phyloP scores from a whole-genome alignment of 1,140 invertebrate genomes.

The Drosophila albomicans region DNA sequence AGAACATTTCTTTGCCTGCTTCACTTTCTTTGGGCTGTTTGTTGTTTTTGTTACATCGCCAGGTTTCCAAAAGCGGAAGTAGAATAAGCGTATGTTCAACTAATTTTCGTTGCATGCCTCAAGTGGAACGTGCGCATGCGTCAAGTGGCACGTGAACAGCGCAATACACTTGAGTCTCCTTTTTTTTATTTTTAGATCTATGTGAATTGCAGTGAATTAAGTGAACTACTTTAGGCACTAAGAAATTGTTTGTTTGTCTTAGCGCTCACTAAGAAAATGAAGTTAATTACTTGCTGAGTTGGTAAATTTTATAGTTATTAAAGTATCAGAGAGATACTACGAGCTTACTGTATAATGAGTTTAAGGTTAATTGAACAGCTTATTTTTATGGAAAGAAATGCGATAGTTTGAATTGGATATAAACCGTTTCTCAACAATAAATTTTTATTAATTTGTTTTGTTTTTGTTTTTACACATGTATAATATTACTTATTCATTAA shows the following conservation, averaged over 20 bases:
- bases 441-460: slow-evolving; percentile 61
- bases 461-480: slow-evolving; percentile 63
- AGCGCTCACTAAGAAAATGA: too few relatives aligned
- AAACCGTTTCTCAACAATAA: slow-evolving; percentile 30
- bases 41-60: slow-evolving; percentile 1
- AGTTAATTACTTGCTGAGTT: too few relatives aligned
- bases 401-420: slow-evolving; percentile 10
- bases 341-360: too few relatives aligned
- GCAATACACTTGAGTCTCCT: background rate
- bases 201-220: too few relatives aligned
- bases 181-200: background rate
- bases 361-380: background rate
- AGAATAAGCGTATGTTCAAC: slow-evolving; percentile 11
- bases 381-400: background rate
- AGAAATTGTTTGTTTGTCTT: too few relatives aligned
- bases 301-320: too few relatives aligned
- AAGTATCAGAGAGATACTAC: too few relatives aligned
- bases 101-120: background rate
- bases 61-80: slow-evolving; percentile 54
- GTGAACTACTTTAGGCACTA: background rate
- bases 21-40: slow-evolving; percentile 1
- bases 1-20: background rate
- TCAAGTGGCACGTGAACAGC: slow-evolving; percentile 9
- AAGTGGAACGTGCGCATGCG: slow-evolving; percentile 2
- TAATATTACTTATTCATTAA: slow-evolving; percentile 64